Conservation (phyloP, 1,140 invertebrate genomes). For the Heliconius eleuchia region DNA sequence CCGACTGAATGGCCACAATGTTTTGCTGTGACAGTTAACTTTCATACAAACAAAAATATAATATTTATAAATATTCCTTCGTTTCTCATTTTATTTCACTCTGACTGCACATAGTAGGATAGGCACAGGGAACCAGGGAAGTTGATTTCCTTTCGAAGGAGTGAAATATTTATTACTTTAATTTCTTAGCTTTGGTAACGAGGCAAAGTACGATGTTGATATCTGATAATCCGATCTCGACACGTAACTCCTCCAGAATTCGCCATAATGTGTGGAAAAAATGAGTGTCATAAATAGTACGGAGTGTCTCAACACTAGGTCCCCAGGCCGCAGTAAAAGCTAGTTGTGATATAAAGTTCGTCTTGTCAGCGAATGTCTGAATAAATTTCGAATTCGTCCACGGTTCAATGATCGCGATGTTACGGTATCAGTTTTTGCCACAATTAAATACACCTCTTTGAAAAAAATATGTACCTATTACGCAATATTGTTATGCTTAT, state of each 20-base stretch:
- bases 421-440: constrained; percentile 21
- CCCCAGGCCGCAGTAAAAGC: neutral
- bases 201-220: no score
- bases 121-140: no score
- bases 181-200: no score
- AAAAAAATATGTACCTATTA: neutral
- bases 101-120: no score
- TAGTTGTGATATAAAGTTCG: neutral
- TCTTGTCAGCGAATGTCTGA: constrained; percentile 8
- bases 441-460: constrained; percentile 18
- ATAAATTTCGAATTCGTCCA: constrained; percentile 21
- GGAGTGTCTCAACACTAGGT: no score
- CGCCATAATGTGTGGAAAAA: no score
- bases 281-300: no score
- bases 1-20: constrained; percentile 43
- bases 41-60: neutral
- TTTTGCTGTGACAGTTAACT: constrained; percentile 1
- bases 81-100: neutral
- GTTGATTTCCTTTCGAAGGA: no score
- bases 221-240: no score
- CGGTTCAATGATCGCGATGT: constrained; percentile 31
- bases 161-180: no score
- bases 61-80: neutral
- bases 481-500: neutral
- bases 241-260: no score